A percentile compares a stretch with the other conserved stretches of the same genome.
Evolutionary conservation across 2,888 invertebrate genomes (phyloP).

Genomic region (Philereme transversata): DNA sequence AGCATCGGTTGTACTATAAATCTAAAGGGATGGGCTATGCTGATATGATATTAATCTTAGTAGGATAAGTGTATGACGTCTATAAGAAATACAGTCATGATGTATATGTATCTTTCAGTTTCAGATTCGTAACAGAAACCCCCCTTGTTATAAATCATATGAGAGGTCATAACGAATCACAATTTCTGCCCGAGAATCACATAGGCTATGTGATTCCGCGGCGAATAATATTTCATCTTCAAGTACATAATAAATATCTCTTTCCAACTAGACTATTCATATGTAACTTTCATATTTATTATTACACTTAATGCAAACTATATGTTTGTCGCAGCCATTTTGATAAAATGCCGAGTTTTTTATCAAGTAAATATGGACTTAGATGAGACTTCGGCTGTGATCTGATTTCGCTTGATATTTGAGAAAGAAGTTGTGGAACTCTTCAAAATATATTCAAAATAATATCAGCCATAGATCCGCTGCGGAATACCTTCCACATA

Average conservation of each 20-base stretch:
- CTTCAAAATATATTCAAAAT: too few species aligned
- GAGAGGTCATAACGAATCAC: constrained; percentile 17
- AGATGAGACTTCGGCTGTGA: too few species aligned
- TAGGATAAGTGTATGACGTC: too few species aligned
- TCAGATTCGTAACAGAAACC: not conserved
- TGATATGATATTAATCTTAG: too few species aligned
- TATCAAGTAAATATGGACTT: not conserved
- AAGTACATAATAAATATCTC: constrained; percentile 9
- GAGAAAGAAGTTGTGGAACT: too few species aligned
- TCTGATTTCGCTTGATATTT: too few species aligned
- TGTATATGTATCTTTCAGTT: not conserved
- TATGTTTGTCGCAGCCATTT: constrained; percentile 15
- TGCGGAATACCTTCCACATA: too few species aligned
- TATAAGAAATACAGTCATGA: too few species aligned
- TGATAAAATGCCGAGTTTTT: not conserved
- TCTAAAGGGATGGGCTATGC: too few species aligned
- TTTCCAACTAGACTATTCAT: constrained; percentile 8
- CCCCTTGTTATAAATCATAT: constrained; percentile 4
- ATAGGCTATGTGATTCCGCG: constrained; percentile 17
- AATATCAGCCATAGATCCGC: too few species aligned
- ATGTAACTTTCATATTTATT: constrained; percentile 18
- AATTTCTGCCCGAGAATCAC: constrained; percentile 12
- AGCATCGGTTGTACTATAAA: too few species aligned
- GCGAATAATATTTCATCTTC: constrained; percentile 13
- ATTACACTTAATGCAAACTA: constrained; percentile 1